Evolutionary conservation across 1,140 invertebrate species (phyloP).

Genomic region (Acromyrmex heyeri): DNA sequence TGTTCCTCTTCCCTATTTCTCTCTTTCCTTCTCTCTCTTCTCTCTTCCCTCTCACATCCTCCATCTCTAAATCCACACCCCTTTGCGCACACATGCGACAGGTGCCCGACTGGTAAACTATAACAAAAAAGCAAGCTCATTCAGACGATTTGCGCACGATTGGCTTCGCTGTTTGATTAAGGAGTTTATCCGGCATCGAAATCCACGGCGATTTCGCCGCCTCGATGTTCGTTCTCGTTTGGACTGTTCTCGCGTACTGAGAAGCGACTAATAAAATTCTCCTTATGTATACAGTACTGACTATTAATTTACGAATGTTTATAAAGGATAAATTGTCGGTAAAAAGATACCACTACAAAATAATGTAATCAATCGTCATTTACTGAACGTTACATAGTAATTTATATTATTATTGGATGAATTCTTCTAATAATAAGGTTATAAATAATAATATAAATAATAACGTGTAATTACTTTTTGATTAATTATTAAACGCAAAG

Average conservation of each 20-base stretch:
- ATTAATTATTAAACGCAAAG: neutral
- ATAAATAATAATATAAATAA: neutral
- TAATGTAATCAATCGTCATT: neutral
- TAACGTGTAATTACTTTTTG: neutral
- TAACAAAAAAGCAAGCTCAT: conserved; percentile 75
- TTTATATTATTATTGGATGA: neutral
- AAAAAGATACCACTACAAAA: conserved; percentile 1
- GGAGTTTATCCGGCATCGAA: conserved; percentile 57
- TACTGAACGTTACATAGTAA: neutral
- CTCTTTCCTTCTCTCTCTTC: conserved; percentile 50
- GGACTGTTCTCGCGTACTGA: conserved; percentile 2
- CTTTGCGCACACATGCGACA: conserved; percentile 80
- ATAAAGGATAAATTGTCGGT: neutral
- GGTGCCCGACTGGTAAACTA: conserved; percentile 76
- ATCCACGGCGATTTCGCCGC: conserved; percentile 58
- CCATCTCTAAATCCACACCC: conserved; percentile 69
- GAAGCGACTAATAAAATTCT: conserved; percentile 47
- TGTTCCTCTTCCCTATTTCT: conserved; percentile 48
- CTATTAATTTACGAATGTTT: conserved; percentile 30
- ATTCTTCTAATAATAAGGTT: neutral
- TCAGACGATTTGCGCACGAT: conserved; percentile 76
- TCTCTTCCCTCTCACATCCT: conserved; percentile 53
- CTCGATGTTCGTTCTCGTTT: conserved; percentile 24
- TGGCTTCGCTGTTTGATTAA: conserved; percentile 70
- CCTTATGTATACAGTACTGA: neutral